phyloP scores from a whole-genome alignment of 1,140 invertebrate genomes.

The Ips typographus region DNA sequence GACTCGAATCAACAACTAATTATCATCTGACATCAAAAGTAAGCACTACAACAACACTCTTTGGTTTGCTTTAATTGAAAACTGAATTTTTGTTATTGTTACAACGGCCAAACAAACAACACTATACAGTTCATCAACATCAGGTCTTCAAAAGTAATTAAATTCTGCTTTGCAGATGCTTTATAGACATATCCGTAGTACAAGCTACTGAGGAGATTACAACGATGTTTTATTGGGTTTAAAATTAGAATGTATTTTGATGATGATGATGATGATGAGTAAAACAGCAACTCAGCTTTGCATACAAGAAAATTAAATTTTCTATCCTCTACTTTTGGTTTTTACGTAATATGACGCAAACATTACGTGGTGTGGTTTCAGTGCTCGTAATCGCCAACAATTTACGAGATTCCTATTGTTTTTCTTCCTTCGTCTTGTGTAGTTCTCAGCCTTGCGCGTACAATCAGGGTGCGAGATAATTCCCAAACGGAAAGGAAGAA shows the following conservation, averaged over 20 bases:
- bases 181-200: too few relatives aligned
- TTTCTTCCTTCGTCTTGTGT: neutral
- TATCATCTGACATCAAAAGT: neutral
- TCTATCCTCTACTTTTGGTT: neutral
- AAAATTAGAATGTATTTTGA: neutral
- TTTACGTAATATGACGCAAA: neutral
- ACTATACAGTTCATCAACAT: neutral
- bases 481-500: conserved; percentile 27
- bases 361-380: neutral
- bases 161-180: neutral
- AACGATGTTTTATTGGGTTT: neutral
- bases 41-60: neutral
- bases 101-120: neutral
- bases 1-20: neutral
- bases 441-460: neutral
- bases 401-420: neutral
- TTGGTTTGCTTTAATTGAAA: neutral
- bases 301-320: conserved; percentile 7
- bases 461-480: neutral
- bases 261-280: neutral
- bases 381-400: neutral
- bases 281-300: neutral
- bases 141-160: neutral
- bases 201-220: too few relatives aligned
- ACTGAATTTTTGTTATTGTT: neutral